Base-by-base conservation (phyloP, 2,797 vertebrate genomes). In the Cuniculus paca region DNA sequence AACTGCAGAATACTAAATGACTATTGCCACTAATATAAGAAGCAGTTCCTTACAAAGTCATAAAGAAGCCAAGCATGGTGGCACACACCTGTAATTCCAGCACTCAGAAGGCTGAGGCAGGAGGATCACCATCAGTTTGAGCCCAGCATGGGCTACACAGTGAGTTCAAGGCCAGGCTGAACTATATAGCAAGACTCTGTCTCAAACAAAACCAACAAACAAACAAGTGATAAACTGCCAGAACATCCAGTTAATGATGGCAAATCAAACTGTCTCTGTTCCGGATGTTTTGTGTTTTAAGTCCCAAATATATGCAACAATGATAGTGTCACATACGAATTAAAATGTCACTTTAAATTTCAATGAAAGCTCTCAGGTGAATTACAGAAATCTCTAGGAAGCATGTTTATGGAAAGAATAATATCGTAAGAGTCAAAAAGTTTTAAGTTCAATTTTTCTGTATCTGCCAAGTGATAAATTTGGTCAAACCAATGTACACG, bases 341-440 rank as follows among this genome's bases (percentile, higher is more conserved):
- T 80, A 85, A 88, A 74, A 80, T 3, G 28, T 79, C 78, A 78
- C 34, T 93, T 93, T 56, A 74, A 56, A 58, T 74, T 79, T 92
- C 70, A 91, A 85, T 50, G 68, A 93, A 85, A 95, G 60, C 22
- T 74, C 60, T 68, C 74, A 17, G 12, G 24, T 34, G 9, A 89
- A 82, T 72, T 65, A 93, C 28, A 54, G 88, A 91, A 96, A 77
- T 20, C 42, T 80, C 50, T 61, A 80, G 2, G 48, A 50, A 74
- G 74, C 65, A 96, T 26, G 54, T 63, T 6, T 85, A 78, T 36
- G 22, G 61, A 89, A 77, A 91, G 48, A 75, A 70, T 20, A 7
- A 6, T n/a, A n/a, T n/a, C 70, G 89, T 19, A 52, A 14, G 6
- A 77, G 61, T 65, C 24, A 74, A 26, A 84, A 88, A 79, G 54